These are phyloP conservation scores for Pammene aurita DNA, from an alignment of 2,888 invertebrate genomes.

Conservation along the genomic window DNA sequence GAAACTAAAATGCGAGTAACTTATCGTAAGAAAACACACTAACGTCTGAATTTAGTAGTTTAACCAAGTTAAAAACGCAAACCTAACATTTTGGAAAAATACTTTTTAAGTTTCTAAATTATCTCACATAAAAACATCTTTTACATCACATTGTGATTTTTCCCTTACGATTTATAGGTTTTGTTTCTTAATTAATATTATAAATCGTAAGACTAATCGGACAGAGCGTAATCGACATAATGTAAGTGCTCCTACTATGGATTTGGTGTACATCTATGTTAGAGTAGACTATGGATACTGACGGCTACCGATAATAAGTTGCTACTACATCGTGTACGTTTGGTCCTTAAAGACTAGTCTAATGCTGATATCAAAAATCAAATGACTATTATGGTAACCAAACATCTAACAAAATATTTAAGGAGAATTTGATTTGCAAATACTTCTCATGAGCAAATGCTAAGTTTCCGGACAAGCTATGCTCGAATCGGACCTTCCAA, in stretches of 20 bases:
- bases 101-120: constrained; percentile 79
- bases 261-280: constrained; percentile 46
- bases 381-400: constrained; percentile 74
- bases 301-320: constrained; percentile 37
- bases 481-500: constrained; percentile 75
- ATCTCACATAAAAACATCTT: constrained; percentile 78
- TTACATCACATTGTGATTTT: constrained; percentile 81
- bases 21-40: constrained; percentile 67
- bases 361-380: constrained; percentile 69
- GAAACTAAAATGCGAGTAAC: constrained; percentile 71
- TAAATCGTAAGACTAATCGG: constrained; percentile 47
- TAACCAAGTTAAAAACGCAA: constrained; percentile 76
- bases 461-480: constrained; percentile 73
- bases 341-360: constrained; percentile 80
- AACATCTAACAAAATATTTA: constrained; percentile 64
- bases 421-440: constrained; percentile 59
- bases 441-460: constrained; percentile 53
- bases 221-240: constrained; percentile 54
- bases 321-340: constrained; percentile 53
- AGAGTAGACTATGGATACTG: constrained; percentile 30
- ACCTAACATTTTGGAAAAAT: constrained; percentile 79
- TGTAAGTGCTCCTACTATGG: constrained; percentile 54
- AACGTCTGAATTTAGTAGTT: constrained; percentile 63
- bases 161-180: constrained; percentile 64
- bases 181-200: constrained; percentile 40